Evolutionary conservation across 2,113 vertebrate genomes (phyloP).

Genomic region (Salvelinus namaycush): DNA sequence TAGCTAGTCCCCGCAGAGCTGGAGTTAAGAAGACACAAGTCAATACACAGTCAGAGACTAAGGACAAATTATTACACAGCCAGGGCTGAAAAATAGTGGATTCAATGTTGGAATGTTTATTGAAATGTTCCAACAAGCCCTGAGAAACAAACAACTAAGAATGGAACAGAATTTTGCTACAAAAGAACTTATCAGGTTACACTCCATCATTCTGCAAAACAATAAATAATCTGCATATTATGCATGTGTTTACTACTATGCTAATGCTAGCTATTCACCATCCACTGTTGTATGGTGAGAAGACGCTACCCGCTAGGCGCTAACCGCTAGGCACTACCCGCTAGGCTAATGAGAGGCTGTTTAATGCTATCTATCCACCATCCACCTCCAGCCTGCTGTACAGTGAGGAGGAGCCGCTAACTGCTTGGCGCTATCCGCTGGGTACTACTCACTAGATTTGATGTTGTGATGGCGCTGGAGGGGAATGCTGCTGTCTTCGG

Average conservation of each 20-base stretch:
- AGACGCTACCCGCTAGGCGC: neutral
- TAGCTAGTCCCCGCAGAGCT: too few relatives aligned
- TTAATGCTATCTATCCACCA: slow-evolving; percentile 1
- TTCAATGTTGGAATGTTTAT: too few relatives aligned
- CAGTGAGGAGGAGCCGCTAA: neutral
- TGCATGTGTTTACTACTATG: neutral
- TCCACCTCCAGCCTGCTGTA: slow-evolving; percentile 27
- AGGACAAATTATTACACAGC: too few relatives aligned
- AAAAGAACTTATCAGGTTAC: neutral
- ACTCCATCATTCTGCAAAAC: slow-evolving; percentile 19
- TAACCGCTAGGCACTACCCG: neutral
- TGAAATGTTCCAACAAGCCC: too few relatives aligned
- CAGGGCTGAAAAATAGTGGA: too few relatives aligned
- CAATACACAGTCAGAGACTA: too few relatives aligned
- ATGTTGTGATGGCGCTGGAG: too few relatives aligned
- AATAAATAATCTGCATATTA: slow-evolving; percentile 21
- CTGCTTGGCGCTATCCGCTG: slow-evolving; percentile 13
- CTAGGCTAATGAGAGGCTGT: slow-evolving; percentile 49
- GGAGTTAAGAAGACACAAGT: too few relatives aligned
- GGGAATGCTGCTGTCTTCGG: too few relatives aligned
- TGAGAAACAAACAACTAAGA: too few relatives aligned
- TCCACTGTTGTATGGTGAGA: slow-evolving; percentile 3
- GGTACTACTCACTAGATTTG: too few relatives aligned
- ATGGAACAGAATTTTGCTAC: neutral
- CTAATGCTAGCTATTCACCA: neutral